These are phyloP conservation scores for Actinia equina DNA, from an alignment of 64 coral and sea anemone genomes.

Conservation along the genomic window DNA sequence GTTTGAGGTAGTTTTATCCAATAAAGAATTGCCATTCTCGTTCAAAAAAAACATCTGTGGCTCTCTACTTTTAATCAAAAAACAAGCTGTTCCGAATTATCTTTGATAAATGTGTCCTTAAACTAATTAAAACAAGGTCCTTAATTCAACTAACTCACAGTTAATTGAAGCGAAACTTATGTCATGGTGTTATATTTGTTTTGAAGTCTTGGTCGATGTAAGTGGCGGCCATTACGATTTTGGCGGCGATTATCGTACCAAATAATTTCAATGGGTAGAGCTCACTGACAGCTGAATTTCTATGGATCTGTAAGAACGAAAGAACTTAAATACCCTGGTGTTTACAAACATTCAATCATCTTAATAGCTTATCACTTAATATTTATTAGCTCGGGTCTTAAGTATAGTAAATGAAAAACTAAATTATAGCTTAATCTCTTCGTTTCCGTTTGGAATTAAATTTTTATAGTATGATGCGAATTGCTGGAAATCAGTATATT, in stretches of 20 bases:
- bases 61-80: not conserved
- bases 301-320: not conserved
- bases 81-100: not conserved
- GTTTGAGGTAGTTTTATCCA: not conserved
- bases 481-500: no score
- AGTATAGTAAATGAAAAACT: not conserved
- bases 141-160: constrained; percentile 8
- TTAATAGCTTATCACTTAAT: not conserved
- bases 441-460: no score
- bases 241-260: not conserved
- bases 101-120: not conserved
- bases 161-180: not conserved
- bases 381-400: not conserved
- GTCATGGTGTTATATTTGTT: not conserved
- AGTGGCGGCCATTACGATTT: not conserved
- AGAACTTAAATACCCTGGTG: not conserved
- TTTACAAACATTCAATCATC: not conserved
- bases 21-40: not conserved
- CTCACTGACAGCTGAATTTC: not conserved
- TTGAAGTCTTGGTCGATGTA: not conserved
- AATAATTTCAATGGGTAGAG: not conserved
- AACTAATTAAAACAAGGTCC: constrained; percentile 6
- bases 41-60: constrained; percentile 13
- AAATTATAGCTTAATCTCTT: no score
- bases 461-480: no score